Percentiles rank a stretch among this genome's conserved stretches.
Evolutionary conservation across 2,113 vertebrate genomes (phyloP).

Genomic region (Odocoileus virginianus): DNA sequence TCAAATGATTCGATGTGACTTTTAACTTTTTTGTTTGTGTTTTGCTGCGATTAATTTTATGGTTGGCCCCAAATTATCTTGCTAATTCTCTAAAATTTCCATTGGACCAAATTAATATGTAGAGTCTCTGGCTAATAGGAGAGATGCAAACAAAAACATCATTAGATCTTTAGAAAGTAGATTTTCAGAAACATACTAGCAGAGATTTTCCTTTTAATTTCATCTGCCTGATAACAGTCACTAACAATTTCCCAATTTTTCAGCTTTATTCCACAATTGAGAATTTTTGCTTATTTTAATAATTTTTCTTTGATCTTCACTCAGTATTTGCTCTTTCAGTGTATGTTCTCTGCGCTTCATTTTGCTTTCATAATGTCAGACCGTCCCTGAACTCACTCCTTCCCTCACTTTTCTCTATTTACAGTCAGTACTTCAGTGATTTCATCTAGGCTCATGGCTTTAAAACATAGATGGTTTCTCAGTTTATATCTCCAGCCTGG

Average conservation of each 20-base stretch:
- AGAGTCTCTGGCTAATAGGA: neutral
- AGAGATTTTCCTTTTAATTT: neutral
- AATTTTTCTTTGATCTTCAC: neutral
- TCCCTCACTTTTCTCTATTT: neutral
- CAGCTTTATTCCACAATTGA: neutral
- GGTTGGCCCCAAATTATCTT: neutral
- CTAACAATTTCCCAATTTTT: neutral
- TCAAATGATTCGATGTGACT: neutral
- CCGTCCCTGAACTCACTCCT: neutral
- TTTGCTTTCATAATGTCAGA: conserved; percentile 25
- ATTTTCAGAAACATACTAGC: neutral
- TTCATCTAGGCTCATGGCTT: neutral
- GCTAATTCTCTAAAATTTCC: neutral
- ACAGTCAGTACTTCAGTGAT: neutral
- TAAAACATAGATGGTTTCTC: neutral
- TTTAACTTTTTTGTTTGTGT: neutral
- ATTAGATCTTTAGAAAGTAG: neutral
- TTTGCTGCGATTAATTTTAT: neutral
- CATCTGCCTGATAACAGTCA: neutral
- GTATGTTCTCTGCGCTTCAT: neutral
- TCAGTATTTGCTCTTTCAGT: neutral
- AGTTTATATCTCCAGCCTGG: neutral
- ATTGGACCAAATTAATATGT: neutral
- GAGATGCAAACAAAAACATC: conserved; percentile 21
- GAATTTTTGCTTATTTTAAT: conserved; percentile 13